Percentiles rank a stretch among this genome's conserved stretches.
phyloP scores from a whole-genome alignment of 2,113 vertebrate species.

The Crotalus viridis region DNA sequence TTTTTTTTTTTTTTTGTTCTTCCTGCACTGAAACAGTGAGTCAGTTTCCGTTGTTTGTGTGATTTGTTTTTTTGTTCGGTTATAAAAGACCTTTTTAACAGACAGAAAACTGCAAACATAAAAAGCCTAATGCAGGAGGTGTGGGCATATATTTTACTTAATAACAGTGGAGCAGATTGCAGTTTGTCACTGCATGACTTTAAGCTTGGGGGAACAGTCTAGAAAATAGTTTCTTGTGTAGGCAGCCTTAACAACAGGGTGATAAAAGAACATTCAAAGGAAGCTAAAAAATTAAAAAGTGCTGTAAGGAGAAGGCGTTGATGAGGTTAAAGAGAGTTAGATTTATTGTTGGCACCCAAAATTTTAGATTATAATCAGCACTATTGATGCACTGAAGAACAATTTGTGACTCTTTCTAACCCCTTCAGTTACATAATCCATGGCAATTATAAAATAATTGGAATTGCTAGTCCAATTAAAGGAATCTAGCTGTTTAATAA shows the following conservation, averaged over 20 bases:
- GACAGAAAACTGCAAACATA: constrained; percentile 21
- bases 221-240: constrained; percentile 10
- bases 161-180: constrained; percentile 32
- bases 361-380: background rate
- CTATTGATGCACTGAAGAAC: background rate
- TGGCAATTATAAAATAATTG: background rate
- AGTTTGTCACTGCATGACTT: constrained; percentile 23
- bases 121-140: constrained; percentile 16
- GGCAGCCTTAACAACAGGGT: constrained; percentile 10
- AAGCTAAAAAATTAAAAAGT: background rate
- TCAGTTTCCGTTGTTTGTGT: constrained; percentile 24
- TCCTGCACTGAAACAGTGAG: constrained; percentile 10
- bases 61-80: background rate
- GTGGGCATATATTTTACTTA: constrained; percentile 16
- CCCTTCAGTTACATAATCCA: background rate
- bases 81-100: constrained; percentile 14
- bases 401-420: background rate
- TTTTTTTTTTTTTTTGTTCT: background rate
- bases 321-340: background rate
- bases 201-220: constrained; percentile 8
- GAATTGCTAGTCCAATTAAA: background rate
- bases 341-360: background rate
- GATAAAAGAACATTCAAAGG: constrained; percentile 15
- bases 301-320: background rate
- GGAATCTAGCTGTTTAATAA: background rate